Base-by-base conservation (phyloP, 1,140 invertebrate species). In the Drosophila serrata region DNA sequence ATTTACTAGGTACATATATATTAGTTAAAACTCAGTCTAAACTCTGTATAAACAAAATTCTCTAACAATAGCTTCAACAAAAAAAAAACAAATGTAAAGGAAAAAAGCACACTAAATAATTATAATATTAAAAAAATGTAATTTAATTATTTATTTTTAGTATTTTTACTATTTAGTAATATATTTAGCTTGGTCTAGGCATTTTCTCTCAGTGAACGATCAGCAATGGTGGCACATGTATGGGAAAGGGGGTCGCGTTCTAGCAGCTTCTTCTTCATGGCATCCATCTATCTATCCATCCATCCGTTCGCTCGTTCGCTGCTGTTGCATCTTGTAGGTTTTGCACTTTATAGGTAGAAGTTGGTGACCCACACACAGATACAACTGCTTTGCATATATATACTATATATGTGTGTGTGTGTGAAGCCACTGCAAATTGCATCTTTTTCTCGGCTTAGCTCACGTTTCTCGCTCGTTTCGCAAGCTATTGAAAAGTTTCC, bases 391-490 rank as follows among this genome's bases (percentile, higher is more conserved):
- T 42, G 17, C n/a, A 72, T 39, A 6, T 39, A 7, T 39, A 6
- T 24, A 24, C 22, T 46, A 24, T 49, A 19, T 43, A 39, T 17
- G 45, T 46, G 43, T 46, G 22, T 45, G 43, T 46, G 22, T 46
- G 45, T 31, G 45, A 33, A 69, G 40, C 49, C 59, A 49, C 51
- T 72, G 65, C 40, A 73, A 79, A 79, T 82, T 81, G 62, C 74
- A 79, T 79, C 57, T 79, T 79, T 79, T 73, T 79, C 49, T 79
- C 37, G 39, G 75, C 79, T 78, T 64, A 75, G 49, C 75, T 82
- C 75, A 82, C 75, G 69, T 82, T 82, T 82, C 79, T 82, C 59
- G 70, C 73, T 78, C 58, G 63, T 82, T 82, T 81, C 65, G 65
- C 65, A 77, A 81, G 79, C 59, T 81, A 57, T 81, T 81, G 39